Evolutionary conservation across 2,888 invertebrate genomes (phyloP).

Genomic region (Carabus problematicus): DNA sequence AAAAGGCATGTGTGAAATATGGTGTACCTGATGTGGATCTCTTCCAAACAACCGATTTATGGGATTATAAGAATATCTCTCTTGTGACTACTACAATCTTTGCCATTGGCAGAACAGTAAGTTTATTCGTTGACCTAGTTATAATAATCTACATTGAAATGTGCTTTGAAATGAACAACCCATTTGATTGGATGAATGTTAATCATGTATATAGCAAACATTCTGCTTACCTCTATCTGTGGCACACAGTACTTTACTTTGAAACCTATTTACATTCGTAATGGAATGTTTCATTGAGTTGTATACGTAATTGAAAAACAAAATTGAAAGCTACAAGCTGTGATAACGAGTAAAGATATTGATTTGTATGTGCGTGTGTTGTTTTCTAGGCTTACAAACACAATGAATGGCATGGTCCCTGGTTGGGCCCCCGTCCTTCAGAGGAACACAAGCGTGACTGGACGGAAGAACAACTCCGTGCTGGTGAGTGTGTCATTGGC

Average conservation of each 20-base stretch:
- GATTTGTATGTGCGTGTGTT: too few relatives aligned
- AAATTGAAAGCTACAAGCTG: too few relatives aligned
- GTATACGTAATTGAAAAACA: background rate
- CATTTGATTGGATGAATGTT: constrained; percentile 6
- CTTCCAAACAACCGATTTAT: constrained; percentile 91
- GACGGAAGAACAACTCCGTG: constrained; percentile 80
- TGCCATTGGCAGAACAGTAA: constrained; percentile 85
- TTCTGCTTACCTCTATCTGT: constrained; percentile 13
- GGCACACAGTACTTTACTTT: background rate
- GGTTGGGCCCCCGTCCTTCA: constrained; percentile 83
- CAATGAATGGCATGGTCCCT: constrained; percentile 84
- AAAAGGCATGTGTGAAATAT: constrained; percentile 80
- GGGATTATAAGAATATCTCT: constrained; percentile 89
- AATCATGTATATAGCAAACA: constrained; percentile 3
- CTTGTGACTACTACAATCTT: constrained; percentile 88
- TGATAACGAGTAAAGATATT: too few relatives aligned
- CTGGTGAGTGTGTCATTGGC: constrained; percentile 84
- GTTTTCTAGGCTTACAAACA: constrained; percentile 78
- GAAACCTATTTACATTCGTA: too few relatives aligned
- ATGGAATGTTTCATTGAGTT: background rate
- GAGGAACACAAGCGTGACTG: constrained; percentile 85
- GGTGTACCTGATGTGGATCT: constrained; percentile 87
- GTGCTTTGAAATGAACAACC: constrained; percentile 22
- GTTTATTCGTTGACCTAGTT: constrained; percentile 45
- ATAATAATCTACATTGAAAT: background rate